Conservation (phyloP, 2,888 invertebrate genomes). For the Labia minor region DNA sequence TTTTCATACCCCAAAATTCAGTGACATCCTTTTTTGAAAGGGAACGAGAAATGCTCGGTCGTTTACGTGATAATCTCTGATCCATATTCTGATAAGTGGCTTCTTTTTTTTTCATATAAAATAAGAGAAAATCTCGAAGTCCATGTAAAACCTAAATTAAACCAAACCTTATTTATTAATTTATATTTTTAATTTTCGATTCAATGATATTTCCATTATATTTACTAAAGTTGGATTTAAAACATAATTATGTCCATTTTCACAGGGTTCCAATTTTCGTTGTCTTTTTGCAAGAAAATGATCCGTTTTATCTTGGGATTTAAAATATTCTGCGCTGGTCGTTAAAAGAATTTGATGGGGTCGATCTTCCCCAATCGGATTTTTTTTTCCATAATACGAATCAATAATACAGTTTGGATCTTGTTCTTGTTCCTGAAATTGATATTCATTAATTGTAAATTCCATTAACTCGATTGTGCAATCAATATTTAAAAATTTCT, state of each 20-base stretch:
- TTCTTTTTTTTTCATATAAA: slow-evolving; percentile 2
- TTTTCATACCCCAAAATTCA: not conserved
- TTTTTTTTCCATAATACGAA: not conserved
- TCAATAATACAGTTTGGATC: not conserved
- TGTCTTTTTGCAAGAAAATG: not conserved
- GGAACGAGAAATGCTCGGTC: not conserved
- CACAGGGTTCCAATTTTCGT: not conserved
- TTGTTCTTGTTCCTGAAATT: not conserved
- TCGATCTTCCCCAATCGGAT: not conserved
- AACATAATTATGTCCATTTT: not conserved
- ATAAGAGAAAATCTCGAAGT: not conserved
- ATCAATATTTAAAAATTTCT: too few species aligned
- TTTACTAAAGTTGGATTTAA: not conserved
- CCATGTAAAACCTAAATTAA: not conserved
- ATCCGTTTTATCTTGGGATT: not conserved
- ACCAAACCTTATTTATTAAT: too few species aligned
- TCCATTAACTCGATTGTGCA: too few species aligned
- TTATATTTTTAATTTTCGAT: too few species aligned
- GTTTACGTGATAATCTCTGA: not conserved
- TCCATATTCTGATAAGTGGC: not conserved
- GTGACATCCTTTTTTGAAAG: not conserved
- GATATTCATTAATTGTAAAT: too few species aligned
- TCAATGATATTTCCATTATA: not conserved
- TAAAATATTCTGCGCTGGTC: not conserved
- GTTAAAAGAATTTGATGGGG: not conserved